phyloP scores from a whole-genome alignment of 2,113 vertebrate genomes.

The Lepus europaeus region DNA sequence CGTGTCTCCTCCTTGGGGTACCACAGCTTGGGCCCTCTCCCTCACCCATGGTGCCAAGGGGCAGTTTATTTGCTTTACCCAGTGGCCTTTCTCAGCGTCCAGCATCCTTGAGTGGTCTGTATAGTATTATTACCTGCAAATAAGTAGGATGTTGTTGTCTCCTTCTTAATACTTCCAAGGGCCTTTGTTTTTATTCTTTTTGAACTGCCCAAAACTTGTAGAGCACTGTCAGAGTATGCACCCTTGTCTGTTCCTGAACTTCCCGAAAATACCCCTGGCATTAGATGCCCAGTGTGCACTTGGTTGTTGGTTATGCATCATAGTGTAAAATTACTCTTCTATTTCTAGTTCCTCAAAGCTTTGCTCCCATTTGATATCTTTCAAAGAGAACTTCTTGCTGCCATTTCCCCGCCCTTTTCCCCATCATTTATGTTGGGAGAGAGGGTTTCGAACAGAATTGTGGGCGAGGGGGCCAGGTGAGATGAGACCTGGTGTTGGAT shows the following conservation, averaged over 20 bases:
- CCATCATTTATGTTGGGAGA: neutral
- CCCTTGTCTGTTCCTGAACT: slow-evolving; percentile 22
- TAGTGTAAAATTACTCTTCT: slow-evolving; percentile 29
- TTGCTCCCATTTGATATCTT: slow-evolving; percentile 5
- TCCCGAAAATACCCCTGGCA: neutral
- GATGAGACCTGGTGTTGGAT: neutral
- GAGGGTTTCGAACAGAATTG: neutral
- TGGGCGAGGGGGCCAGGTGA: neutral
- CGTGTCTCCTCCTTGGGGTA: neutral
- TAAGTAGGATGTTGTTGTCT: neutral
- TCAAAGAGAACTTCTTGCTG: slow-evolving; percentile 6
- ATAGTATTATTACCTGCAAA: neutral
- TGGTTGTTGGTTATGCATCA: neutral
- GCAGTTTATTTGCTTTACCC: neutral
- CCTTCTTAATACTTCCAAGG: neutral
- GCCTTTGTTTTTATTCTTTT: neutral
- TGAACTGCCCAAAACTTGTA: neutral
- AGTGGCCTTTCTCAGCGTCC: neutral
- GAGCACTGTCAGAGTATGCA: neutral
- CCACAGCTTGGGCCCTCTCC: neutral
- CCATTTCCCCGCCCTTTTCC: neutral
- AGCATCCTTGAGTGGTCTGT: neutral
- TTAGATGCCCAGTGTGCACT: neutral
- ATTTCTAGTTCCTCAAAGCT: slow-evolving; percentile 42
- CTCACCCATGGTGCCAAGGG: neutral